A percentile compares a stretch with the other conserved stretches of the same genome.
phyloP scores from a whole-genome alignment of 2,113 vertebrate genomes.

The Solenodon paradoxus region DNA sequence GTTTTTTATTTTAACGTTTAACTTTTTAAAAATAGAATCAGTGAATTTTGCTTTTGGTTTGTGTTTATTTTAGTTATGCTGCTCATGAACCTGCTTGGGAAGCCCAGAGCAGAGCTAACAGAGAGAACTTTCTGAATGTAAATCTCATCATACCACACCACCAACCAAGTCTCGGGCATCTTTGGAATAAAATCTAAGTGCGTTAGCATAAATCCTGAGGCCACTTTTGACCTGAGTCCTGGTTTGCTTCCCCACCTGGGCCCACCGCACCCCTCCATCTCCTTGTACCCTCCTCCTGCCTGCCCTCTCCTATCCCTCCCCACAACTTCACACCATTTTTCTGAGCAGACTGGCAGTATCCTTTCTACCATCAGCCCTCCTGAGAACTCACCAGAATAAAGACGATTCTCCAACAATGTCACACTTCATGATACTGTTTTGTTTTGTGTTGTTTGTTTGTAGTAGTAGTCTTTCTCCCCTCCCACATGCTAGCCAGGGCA shows the following conservation, averaged over 20 bases:
- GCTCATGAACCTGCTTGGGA: background rate
- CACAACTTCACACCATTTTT: background rate
- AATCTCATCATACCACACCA: background rate
- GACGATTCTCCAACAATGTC: background rate
- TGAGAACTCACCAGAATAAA: background rate
- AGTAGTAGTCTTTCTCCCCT: background rate
- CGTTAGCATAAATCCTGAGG: rapidly evolving
- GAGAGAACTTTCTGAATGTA: background rate
- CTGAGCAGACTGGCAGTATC: background rate
- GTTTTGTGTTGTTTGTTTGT: too few relatives aligned
- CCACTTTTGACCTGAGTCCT: background rate
- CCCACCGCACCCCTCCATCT: background rate
- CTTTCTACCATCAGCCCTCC: background rate
- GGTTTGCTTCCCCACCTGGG: rapidly evolving
- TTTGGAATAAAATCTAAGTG: background rate
- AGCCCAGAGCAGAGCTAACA: background rate
- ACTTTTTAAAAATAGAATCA: background rate
- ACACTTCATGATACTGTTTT: too few relatives aligned
- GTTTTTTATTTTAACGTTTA: background rate
- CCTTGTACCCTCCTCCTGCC: background rate
- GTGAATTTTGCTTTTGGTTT: background rate
- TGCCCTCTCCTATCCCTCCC: too few relatives aligned
- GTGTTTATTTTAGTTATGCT: background rate
- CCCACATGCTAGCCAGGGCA: too few relatives aligned
- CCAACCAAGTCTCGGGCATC: rapidly evolving